Base-by-base conservation (phyloP, 2,888 invertebrate genomes). In the Neuroscelio doddi region DNA sequence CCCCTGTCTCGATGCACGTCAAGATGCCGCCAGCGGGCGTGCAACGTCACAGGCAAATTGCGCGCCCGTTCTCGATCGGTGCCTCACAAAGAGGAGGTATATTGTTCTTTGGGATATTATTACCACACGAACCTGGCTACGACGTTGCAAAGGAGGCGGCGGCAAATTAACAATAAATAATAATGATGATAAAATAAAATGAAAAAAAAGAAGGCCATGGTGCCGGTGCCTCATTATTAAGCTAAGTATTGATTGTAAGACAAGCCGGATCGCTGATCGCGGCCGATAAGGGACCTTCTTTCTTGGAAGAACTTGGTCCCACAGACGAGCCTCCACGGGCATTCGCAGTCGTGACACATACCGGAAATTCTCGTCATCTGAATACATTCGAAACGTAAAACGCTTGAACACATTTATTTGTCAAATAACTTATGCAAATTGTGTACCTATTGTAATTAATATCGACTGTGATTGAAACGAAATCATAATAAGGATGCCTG, bases 81-180 rank as follows among this genome's bases (percentile, higher is more conserved):
- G 29, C 39, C 51, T 44, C 10, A 36, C 26, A 26, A 45, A 53
- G 53, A 38, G 53, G 46, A 46, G 45, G 27, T 32, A 52, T 68
- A 74, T 75, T 75, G 74, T 76, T 74, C 73, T 52, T 47, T 53
- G 65, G 53, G 59, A 46, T 67, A 69, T 74, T 71, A 74, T 74
- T 74, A 74, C 75, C 69, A 68, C 50, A 59, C 66, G 64, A 41
- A 41, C n/a, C 3, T 9, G 24, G 39, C 17, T 38, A 24, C 30
- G 42, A 34, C 15, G 66, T 21, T 58, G 58, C 16, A 46, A 45
- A 52, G 46, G 47, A 45, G 65, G 62, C 50, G 57, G 66, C 59
- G 49, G 64, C 70, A 59, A 73, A 72, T 78, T 72, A 75, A 73
- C 70, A 76, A 78, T 76, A 78, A 79, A 78, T 77, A 77, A 77